These are phyloP conservation scores for Strigamia transsilvanica DNA, from an alignment of 2,888 invertebrate genomes.

Conservation along the genomic window DNA sequence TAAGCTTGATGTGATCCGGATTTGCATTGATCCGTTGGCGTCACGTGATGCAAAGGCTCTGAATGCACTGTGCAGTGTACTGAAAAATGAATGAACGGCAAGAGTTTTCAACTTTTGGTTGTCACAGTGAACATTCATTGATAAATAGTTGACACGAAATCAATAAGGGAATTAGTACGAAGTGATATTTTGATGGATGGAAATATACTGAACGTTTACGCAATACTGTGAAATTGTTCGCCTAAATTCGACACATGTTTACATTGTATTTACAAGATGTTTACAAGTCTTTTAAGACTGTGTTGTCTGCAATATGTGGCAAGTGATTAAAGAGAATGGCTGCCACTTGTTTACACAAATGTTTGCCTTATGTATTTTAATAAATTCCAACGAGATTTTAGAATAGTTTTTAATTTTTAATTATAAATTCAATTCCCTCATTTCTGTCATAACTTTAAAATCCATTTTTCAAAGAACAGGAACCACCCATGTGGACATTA, in stretches of 20 bases:
- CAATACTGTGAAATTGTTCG: neutral
- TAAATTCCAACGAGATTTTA: no score
- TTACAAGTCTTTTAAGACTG: neutral
- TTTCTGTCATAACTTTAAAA: neutral
- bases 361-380: no score
- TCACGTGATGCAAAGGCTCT: no score
- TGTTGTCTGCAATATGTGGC: neutral
- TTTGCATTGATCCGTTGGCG: no score
- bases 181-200: neutral
- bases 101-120: no score
- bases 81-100: no score
- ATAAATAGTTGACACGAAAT: neutral
- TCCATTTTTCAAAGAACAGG: slow-evolving; percentile 29
- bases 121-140: neutral
- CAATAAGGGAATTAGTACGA: neutral
- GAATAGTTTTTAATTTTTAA: neutral
- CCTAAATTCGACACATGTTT: neutral
- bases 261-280: neutral
- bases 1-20: no score
- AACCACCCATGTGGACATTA: slow-evolving; percentile 38
- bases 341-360: neutral
- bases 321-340: neutral
- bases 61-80: no score
- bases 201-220: neutral
- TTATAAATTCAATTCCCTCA: neutral